Evolutionary conservation across 2,113 vertebrate species (phyloP), one percentile per base, ranked within the genome.

Genomic region (Scytalopus superciliaris): DNA sequence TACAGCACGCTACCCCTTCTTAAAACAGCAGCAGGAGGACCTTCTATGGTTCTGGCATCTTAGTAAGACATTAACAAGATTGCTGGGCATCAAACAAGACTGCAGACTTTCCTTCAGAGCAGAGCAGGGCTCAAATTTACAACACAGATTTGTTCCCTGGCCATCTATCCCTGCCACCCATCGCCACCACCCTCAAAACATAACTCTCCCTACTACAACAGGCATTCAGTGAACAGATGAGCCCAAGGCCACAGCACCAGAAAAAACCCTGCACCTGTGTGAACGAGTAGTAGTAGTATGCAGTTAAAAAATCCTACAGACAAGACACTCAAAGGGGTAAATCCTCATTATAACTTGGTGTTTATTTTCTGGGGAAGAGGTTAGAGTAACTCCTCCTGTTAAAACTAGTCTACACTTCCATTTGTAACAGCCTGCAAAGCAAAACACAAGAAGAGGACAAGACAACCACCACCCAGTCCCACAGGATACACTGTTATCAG

Each of bases 61-160:
- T 30, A 86, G 76, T 59, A 92, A 81, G 92, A 63, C 76, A 94
- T 94, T 93, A 96, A 94, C 95, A 90, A 86, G 88, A 95, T 95
- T 95, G 83, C 44, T 74, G 68, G 62, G 37, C 66, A 82, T 60
- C 87, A 72, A 79, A 84, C 24, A 50, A 52, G 90, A 45, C 87
- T 18, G 30, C 27, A 84, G 84, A 52, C 66, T 47, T 56, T 59
- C 47, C 66, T 72, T 72, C 62, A 45, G 59, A 81, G 70, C 42
- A 42, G 50, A 27, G 68, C 33, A 13, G 1, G 53, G 59, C 72
- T 90, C 72, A 59, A 42, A 64, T 49, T 84, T 55, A 74, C 0
- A 2, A 50, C 19, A 60, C 21, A 64, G 44, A 22, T 70, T 47
- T 69, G 66, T 47, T 87, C 56, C 73, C n/a, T 7, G 21, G 84